These are phyloP conservation scores for Falco berigora DNA, from an alignment of 2,797 vertebrate genomes.

Conservation along the genomic window DNA sequence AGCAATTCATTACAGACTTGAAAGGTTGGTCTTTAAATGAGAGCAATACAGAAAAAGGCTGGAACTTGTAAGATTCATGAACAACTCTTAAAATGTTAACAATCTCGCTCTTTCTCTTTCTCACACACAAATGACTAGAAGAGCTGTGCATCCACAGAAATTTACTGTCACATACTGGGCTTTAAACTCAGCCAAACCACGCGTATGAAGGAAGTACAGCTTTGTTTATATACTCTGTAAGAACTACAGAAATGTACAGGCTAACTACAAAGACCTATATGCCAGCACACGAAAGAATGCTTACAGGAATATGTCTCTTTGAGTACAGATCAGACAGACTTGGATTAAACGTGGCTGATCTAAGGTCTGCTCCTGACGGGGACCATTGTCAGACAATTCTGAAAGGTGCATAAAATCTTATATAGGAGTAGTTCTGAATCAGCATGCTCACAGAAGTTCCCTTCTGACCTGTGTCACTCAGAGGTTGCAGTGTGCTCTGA, in stretches of 20 bases:
- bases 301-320: not conserved
- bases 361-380: not conserved
- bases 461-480: not conserved
- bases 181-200: not conserved
- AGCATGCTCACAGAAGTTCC: not conserved
- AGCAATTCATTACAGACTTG: not conserved
- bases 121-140: not conserved
- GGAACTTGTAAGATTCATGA: not conserved
- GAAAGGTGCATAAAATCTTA: not conserved
- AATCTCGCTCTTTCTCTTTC: not conserved
- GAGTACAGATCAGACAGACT: not conserved
- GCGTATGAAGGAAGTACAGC: not conserved
- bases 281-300: not conserved
- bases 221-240: not conserved
- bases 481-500: not conserved
- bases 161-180: not conserved
- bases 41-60: not conserved
- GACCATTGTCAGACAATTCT: not conserved
- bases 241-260: not conserved
- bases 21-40: slow-evolving; percentile 16
- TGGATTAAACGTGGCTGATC: not conserved
- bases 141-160: not conserved
- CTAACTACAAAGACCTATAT: not conserved
- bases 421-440: not conserved
- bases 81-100: not conserved